Evolutionary conservation across 2,888 invertebrate species (phyloP), one percentile per base, ranked within the genome.

Genomic region (Chydorus sphaericus): DNA sequence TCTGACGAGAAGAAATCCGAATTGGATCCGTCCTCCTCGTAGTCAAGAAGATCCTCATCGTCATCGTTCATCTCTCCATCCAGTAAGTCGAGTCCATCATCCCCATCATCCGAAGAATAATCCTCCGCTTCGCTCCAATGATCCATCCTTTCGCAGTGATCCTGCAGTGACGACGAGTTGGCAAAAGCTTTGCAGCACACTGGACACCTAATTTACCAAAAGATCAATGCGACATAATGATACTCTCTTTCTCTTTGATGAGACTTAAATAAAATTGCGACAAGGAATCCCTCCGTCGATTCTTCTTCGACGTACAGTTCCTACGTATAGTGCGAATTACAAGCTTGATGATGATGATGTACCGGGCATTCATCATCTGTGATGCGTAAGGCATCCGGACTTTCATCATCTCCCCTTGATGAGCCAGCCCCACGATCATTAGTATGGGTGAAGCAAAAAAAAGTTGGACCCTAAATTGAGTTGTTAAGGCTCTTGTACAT

Each of bases 111-210:
- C n/a, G 48, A 36, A n/a, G 36, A 36, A 4, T 36, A 28, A 37
- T 53, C 55, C 16, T 55, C 55, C 52, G 26, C 36, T 31, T 55
- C 55, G n/a, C 33, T 49, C 55, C 55, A 55, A 33, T 55, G 48
- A 14, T 48, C 48, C 26, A 55, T 33, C n/a, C 31, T 48, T n/a
- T 55, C 55, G 23, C 55, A 49, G 33, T 55, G 55, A 33, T 55
- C 55, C 31, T 55, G 48, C 31, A 55, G 33, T 23, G 31, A 31
- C 20, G 31, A 37, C 20, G 31, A 48, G 28, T 49, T 36, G 5
- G 16, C 28, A 31, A 48, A 55, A 20, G 26, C 33, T 26, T 49
- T 55, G 48, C 49, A 48, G 26, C 55, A 55, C 20, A 48, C 26
- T 16, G 28, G 31, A 48, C 55, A 55, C 8, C 55, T 55, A 14